phyloP scores from a whole-genome alignment of 2,888 invertebrate species.

The Macrosoma leucophasiata region DNA sequence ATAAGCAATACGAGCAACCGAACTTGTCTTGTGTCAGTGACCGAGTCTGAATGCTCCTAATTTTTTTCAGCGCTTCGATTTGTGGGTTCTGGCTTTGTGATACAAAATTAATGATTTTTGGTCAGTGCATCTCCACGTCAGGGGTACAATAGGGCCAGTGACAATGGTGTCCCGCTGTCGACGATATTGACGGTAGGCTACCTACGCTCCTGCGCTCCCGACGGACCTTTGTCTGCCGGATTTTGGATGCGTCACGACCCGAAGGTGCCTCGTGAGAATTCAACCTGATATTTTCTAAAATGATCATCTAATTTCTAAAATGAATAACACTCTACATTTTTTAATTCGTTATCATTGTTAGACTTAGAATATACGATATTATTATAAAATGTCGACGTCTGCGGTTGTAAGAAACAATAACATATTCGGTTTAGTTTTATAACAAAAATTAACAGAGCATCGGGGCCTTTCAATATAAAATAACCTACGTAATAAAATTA shows the following conservation, averaged over 20 bases:
- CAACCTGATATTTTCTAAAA: conserved; percentile 42
- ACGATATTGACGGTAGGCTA: conserved; percentile 67
- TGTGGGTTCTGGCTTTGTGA: conserved; percentile 74
- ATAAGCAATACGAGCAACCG: conserved; percentile 39
- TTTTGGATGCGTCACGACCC: conserved; percentile 63
- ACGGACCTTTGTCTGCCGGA: conserved; percentile 56
- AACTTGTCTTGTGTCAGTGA: conserved; percentile 56
- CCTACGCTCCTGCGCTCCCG: conserved; percentile 61
- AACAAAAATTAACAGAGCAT: too few relatives aligned
- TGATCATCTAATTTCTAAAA: conserved; percentile 10
- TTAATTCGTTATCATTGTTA: conserved; percentile 35
- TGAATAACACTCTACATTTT: conserved; percentile 15
- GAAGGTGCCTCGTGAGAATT: conserved; percentile 57
- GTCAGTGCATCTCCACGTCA: conserved; percentile 62
- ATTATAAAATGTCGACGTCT: too few relatives aligned
- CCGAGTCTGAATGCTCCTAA: conserved; percentile 62
- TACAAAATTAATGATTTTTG: conserved; percentile 75
- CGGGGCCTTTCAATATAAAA: too few relatives aligned
- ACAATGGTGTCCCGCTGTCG: conserved; percentile 74
- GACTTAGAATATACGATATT: too few relatives aligned
- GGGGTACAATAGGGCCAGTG: conserved; percentile 57
- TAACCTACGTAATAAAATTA: too few relatives aligned
- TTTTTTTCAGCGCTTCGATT: conserved; percentile 68
- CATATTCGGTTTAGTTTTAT: too few relatives aligned
- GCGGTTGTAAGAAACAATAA: too few relatives aligned